Evolutionary conservation across 2,113 vertebrate genomes (phyloP).

Genomic region (Procapra przewalskii): DNA sequence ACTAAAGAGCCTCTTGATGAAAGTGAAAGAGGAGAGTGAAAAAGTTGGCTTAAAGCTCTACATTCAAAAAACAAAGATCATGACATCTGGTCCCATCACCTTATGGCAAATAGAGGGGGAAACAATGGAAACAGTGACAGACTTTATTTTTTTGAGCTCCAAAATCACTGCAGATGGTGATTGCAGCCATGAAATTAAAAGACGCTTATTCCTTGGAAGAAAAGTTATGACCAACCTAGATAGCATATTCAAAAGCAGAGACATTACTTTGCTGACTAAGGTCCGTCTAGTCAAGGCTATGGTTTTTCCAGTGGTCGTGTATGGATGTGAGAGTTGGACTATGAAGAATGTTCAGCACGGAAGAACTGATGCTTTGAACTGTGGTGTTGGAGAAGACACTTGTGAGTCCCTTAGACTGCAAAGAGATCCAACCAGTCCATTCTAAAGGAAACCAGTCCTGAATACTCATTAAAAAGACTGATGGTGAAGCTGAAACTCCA

Average conservation of each 20-base stretch:
- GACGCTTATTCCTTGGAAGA: background rate
- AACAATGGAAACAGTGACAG: background rate
- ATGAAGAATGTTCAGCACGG: background rate
- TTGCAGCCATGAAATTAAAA: background rate
- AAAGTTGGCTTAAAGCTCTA: background rate
- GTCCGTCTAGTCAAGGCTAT: background rate
- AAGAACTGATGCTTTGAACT: background rate
- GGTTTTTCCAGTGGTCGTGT: background rate
- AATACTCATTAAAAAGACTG: background rate
- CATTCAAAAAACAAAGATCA: background rate
- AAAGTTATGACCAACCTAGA: background rate
- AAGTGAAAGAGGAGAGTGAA: background rate
- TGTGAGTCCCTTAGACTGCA: background rate
- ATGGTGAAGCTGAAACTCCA: background rate
- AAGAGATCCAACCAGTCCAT: background rate
- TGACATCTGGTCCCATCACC: background rate
- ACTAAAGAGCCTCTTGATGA: background rate
- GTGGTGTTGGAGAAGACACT: background rate
- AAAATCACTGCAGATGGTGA: background rate
- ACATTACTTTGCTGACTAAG: background rate
- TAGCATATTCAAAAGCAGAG: background rate
- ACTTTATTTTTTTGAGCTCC: background rate
- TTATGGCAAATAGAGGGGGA: background rate
- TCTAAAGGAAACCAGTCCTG: background rate
- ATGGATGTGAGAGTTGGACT: background rate